These are phyloP conservation scores for Azorinus chamasolen DNA, from an alignment of 2,888 invertebrate species.

Conservation along the genomic window DNA sequence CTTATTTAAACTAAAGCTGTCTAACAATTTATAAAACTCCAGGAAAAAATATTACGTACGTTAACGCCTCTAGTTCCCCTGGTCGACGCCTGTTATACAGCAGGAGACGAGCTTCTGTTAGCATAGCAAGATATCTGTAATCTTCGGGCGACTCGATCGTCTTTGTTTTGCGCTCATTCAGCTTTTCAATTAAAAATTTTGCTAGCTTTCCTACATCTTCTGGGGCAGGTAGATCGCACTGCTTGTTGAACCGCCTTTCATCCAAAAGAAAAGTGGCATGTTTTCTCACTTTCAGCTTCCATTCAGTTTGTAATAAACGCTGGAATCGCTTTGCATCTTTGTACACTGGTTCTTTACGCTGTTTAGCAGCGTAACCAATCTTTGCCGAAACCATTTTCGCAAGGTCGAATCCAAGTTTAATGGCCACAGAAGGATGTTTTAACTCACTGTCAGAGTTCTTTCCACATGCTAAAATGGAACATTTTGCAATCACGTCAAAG, in stretches of 20 bases:
- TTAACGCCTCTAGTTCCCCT: constrained; percentile 18
- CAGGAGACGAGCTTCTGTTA: constrained; percentile 8
- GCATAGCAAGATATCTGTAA: not conserved
- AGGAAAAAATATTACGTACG: constrained; percentile 13
- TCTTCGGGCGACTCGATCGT: not conserved
- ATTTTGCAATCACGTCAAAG: constrained; percentile 22
- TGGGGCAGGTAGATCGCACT: constrained; percentile 10
- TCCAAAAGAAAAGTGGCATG: constrained; percentile 9
- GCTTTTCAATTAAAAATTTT: constrained; percentile 20
- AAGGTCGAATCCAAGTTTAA: constrained; percentile 24
- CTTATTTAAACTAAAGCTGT: no score
- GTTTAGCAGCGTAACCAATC: constrained; percentile 8
- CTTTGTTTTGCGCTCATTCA: not conserved
- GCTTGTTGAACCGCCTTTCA: constrained; percentile 30
- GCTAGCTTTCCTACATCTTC: constrained; percentile 37
- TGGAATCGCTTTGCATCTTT: constrained; percentile 12
- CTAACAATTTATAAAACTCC: not conserved
- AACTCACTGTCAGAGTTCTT: constrained; percentile 16
- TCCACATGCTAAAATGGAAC: constrained; percentile 20
- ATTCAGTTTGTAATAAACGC: constrained; percentile 7
- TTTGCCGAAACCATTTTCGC: constrained; percentile 24
- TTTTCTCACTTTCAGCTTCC: constrained; percentile 28
- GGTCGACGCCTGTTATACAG: constrained; percentile 6
- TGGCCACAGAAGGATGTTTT: constrained; percentile 24
- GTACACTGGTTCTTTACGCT: not conserved